Conservation (phyloP, 2,888 invertebrate species). For the Mellilla xanthometata region DNA sequence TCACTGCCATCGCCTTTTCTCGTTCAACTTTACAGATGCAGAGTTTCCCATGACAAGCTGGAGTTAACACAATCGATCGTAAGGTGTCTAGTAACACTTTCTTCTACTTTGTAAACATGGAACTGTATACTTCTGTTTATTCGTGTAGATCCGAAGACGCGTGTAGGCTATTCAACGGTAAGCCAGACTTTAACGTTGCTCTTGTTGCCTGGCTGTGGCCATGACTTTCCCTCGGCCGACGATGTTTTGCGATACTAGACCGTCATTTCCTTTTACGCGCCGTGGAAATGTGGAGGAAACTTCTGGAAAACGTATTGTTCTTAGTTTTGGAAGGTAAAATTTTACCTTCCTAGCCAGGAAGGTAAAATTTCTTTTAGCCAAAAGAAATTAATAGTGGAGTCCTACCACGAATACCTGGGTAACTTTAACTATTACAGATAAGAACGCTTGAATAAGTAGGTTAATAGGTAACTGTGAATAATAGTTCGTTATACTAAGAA, state of each 20-base stretch:
- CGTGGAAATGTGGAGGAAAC: constrained; percentile 23
- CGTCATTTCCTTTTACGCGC: constrained; percentile 43
- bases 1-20: constrained; percentile 75
- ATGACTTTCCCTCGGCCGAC: constrained; percentile 65
- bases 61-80: constrained; percentile 10
- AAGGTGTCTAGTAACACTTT: constrained; percentile 11
- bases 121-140: background rate
- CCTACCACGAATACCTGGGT: no score
- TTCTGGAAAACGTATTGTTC: background rate
- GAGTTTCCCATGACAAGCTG: constrained; percentile 67
- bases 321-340: no score
- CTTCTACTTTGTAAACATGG: constrained; percentile 16
- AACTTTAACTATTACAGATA: no score
- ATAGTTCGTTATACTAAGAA: no score
- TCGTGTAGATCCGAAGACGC: constrained; percentile 25
- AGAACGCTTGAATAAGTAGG: no score
- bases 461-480: no score
- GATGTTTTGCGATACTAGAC: constrained; percentile 26
- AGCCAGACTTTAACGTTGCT: constrained; percentile 24
- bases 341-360: no score
- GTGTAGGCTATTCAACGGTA: constrained; percentile 27
- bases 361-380: no score
- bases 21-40: constrained; percentile 69
- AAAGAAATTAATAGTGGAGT: no score
- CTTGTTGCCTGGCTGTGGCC: constrained; percentile 46